Base-by-base conservation (phyloP, 2,888 invertebrate species). In the Cactoblastis cactorum region DNA sequence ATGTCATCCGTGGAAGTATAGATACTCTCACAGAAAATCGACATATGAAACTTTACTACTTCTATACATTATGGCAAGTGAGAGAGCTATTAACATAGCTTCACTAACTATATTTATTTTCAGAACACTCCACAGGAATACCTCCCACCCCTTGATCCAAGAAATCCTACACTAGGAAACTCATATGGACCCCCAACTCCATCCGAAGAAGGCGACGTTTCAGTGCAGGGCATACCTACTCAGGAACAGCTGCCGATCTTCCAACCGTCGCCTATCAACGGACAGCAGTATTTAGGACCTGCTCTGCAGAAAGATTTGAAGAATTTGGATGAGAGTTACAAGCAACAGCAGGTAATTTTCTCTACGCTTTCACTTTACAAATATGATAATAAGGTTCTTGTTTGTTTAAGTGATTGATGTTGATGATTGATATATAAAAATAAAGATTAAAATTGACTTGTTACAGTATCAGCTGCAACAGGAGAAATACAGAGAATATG, bases 191-290 rank as follows among this genome's bases (percentile, higher is more conserved):
- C 28, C 9, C 28, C 28, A 8, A 8, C 5, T 1, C 57, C 62
- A 5, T 69, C 78, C 11, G 78, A 73, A 37, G 77, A 66, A 18
- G 87, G 85, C 48, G 78, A 87, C 50, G 78, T 89, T 0, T 81
- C 84, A 9, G 88, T 89, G 50, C 87, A 85, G 61, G 88, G 88
- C 33, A 57, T 89, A 14, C 88, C 88, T 0, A 71, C 68, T 0
- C 70, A 68, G 24, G 88, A 88, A 53, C 83, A 81, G 54, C 71
- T 64, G 37, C 83, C 80, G 0, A 76, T 83, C 52, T 89, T 88
- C 70, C 79, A 81, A 51, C 58, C 71, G 6, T 85, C 88, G 0
- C 88, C 88, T 0, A 62, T 89, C 33, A 80, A 75, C 56, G 88
- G 88, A 11, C 79, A 80, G 62, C 83, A 83, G 52, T 83, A 78